Evolutionary conservation across 2,797 vertebrate genomes (phyloP), one percentile per base, ranked within the genome.

Genomic region (Rhinophrynus dorsalis): DNA sequence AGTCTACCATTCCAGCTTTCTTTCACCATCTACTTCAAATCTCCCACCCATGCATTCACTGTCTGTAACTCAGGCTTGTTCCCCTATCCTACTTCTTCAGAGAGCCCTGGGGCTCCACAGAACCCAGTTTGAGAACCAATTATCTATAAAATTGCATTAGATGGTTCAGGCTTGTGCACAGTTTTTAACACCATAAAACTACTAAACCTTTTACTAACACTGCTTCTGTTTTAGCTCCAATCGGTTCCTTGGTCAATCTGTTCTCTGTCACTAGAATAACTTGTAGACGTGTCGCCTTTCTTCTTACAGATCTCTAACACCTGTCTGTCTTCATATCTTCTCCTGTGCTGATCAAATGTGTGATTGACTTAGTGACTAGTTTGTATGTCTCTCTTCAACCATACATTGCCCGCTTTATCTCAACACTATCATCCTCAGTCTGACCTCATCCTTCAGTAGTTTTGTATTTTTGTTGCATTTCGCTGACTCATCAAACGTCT

Each of bases 361-460:
- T 44, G 68, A 48, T 38, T 40, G 38, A 40, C 4, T 6, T 24
- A 6, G 59, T 15, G 59, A 29, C 45, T 3, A 6, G 1, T 12
- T 65, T 37, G 24, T 27, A 2, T 11, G 33, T 64, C 60, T 35
- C 54, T 17, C 30, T 23, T 40, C 33, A n/a, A 26, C 44, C 60
- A 40, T 33, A 17, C 45, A 44, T 40, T 65, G 18, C 26, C 3
- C 8, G 9, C 35, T 8, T 24, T 44, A 3, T 38, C 24, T 40
- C 15, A n/a, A 24, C 13, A 15, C 33, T 24, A 20, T 58, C 20
- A 37, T 38, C 9, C 5, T 10, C 20, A 24, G 52, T 45, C 38
- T 35, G 11, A 83, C 23, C 32, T 67, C 33, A 32, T 67, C 42
- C 47, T 64, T 67, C 62, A 60, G 27, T 37, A 44, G 29, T 55